A percentile compares a stretch with the other conserved stretches of the same genome.
Conservation (phyloP, 35 echinoderm and acorn worm genomes). For the Ophioderma brevispina region DNA sequence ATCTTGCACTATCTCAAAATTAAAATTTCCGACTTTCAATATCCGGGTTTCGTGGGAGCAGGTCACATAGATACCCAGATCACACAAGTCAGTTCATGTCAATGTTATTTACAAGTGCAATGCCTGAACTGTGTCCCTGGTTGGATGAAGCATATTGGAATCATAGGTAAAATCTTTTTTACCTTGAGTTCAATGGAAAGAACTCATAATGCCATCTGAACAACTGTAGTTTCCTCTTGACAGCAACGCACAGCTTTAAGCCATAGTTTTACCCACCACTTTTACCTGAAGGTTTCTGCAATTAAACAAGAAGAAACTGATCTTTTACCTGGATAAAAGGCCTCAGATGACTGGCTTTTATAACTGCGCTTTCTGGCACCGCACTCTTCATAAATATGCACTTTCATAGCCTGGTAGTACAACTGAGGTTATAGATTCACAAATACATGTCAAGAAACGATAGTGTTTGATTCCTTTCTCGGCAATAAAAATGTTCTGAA, state of each 20-base stretch:
- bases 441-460: not conserved
- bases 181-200: constrained; percentile 88
- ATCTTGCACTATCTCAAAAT: no score
- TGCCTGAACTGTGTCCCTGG: no score
- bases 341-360: not conserved
- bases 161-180: no score
- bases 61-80: no score
- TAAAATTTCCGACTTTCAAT: no score
- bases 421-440: not conserved
- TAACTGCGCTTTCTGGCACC: not conserved
- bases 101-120: no score
- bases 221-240: constrained; percentile 92
- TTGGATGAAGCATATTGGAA: no score
- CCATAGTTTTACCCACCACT: not conserved
- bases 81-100: no score
- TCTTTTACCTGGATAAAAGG: not conserved
- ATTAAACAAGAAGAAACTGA: not conserved
- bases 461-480: not conserved
- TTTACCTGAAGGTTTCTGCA: not conserved
- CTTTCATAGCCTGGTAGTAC: not conserved
- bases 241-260: constrained; percentile 90
- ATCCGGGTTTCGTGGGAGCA: no score
- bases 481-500: not conserved
- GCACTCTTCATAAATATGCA: not conserved
- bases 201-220: constrained; percentile 83